A percentile compares a stretch with the other conserved stretches of the same genome.
These are phyloP conservation scores for Miltochrista miniata DNA, from an alignment of 2,888 invertebrate species.

Conservation along the genomic window DNA sequence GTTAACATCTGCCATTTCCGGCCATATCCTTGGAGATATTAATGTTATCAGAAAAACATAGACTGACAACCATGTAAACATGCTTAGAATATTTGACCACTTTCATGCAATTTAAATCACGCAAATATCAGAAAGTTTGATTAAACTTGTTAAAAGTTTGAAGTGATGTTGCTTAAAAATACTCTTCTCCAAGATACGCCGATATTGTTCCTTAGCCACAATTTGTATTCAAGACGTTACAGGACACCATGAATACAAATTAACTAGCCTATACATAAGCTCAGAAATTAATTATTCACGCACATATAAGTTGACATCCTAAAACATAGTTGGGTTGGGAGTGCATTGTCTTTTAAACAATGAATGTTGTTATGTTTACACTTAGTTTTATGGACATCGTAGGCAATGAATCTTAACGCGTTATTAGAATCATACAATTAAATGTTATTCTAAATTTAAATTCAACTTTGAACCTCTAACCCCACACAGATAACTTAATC, in stretches of 20 bases:
- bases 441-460: neutral
- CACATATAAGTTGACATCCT: conserved; percentile 52
- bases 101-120: no score
- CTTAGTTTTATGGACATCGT: conserved; percentile 16
- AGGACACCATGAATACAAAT: conserved; percentile 55
- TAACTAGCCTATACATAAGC: conserved; percentile 41
- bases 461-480: no score
- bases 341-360: conserved; percentile 62
- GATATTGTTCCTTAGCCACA: no score
- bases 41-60: no score
- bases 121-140: no score
- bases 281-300: conserved; percentile 57
- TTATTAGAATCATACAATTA: neutral
- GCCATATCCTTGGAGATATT: no score
- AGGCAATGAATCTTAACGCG: neutral
- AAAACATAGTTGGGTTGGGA: conserved; percentile 53
- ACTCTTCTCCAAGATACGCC: no score
- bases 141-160: neutral
- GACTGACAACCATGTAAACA: no score
- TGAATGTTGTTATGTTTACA: conserved; percentile 41
- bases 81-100: no score
- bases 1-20: no score
- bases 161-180: neutral
- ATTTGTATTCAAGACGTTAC: conserved; percentile 20
- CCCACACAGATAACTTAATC: neutral